These are phyloP conservation scores for Aptenodytes forsteri DNA, from an alignment of 2,113 vertebrate species.

Conservation along the genomic window DNA sequence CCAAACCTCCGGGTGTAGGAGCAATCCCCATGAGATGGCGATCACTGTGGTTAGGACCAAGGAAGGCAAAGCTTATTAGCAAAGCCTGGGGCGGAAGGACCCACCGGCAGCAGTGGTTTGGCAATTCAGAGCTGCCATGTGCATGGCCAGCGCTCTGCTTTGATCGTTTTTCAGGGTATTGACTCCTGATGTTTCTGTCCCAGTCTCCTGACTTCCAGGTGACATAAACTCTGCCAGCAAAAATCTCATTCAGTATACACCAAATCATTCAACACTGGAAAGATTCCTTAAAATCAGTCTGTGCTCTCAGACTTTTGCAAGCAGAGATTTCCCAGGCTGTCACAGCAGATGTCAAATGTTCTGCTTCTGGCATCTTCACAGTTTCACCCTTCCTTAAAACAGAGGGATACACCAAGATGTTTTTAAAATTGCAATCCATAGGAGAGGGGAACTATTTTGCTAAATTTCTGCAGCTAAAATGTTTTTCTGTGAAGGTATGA, in stretches of 20 bases:
- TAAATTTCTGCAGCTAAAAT: not conserved
- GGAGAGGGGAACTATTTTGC: not conserved
- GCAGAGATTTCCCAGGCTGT: not conserved
- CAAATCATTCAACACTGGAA: not conserved
- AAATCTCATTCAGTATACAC: not conserved
- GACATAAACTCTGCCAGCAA: not conserved
- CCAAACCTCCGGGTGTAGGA: not conserved
- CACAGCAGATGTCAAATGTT: slow-evolving; percentile 1
- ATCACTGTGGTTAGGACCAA: accelerated
- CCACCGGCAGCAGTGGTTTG: not conserved
- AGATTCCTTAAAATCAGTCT: not conserved
- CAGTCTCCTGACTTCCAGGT: not conserved
- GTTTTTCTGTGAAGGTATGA: not conserved
- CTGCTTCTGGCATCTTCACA: not conserved
- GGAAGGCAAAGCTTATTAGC: not conserved
- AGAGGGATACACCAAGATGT: not conserved
- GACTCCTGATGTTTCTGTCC: not conserved
- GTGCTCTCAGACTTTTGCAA: not conserved
- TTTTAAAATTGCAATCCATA: not conserved
- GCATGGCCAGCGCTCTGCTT: not conserved
- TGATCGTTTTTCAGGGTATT: accelerated
- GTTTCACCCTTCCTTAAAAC: not conserved
- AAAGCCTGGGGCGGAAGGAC: not conserved
- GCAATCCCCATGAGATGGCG: not conserved
- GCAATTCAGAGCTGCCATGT: not conserved